These are phyloP conservation scores for Caenorhabditis sp. DNA, from an alignment of 2,888 invertebrate species.

Conservation along the genomic window DNA sequence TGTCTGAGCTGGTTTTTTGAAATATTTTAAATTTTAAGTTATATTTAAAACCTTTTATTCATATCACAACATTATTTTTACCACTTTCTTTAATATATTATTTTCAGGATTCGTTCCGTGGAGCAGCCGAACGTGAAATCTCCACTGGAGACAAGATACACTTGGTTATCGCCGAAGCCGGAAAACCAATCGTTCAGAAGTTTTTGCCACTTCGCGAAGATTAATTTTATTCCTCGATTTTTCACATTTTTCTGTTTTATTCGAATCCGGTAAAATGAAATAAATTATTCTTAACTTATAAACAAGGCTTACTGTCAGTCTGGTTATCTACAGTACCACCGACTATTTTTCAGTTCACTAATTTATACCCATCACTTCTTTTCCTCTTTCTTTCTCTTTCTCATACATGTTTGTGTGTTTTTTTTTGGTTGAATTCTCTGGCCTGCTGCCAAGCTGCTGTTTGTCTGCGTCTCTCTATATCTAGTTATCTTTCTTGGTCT, in stretches of 20 bases:
- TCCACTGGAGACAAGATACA: slow-evolving; percentile 79
- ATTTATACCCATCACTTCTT: background rate
- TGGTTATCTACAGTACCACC: background rate
- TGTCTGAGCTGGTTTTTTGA: slow-evolving; percentile 1
- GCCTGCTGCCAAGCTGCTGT: background rate
- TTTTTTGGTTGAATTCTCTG: background rate
- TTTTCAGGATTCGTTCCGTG: slow-evolving; percentile 88
- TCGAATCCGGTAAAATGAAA: background rate
- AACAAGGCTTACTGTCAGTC: background rate
- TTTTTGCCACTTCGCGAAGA: slow-evolving; percentile 65
- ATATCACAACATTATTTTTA: background rate
- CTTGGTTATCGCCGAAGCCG: slow-evolving; percentile 62
- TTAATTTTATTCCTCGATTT: slow-evolving; percentile 41
- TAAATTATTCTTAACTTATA: background rate
- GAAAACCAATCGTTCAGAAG: slow-evolving; percentile 58
- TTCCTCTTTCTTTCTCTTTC: background rate
- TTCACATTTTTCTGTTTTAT: background rate
- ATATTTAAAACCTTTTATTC: background rate
- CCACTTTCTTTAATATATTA: background rate
- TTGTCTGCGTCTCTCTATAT: slow-evolving; percentile 6
- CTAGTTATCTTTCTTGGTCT: background rate
- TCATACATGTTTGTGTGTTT: background rate
- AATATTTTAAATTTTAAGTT: background rate
- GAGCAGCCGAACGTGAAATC: slow-evolving; percentile 96
- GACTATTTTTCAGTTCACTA: background rate